Base-by-base conservation (phyloP, 2,113 vertebrate species). In the Mesocricetus auratus region DNA sequence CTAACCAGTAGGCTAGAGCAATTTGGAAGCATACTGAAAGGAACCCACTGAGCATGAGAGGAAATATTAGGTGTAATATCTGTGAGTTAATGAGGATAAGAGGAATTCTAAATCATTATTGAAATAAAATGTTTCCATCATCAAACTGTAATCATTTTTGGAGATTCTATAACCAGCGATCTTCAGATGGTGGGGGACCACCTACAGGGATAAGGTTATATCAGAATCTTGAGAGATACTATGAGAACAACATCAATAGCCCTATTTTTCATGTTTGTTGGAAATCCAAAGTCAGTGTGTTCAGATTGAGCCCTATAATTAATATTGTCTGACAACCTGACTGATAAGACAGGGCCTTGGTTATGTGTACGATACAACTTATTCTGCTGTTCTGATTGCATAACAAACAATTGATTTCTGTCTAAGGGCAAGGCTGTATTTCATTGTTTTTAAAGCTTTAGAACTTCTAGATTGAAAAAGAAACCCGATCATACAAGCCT, bases 51-150 rank as follows among this genome's bases (percentile, higher is more conserved):
- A 86, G 1, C 36, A 90, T 13, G 29, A 64, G n/a, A 78, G 26
- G 64, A 92, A 95, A 77, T 21, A 58, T 66, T 39, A 82, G 90
- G 47, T 53, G 1, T 6, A 96, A 64, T 58, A 88, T 93, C 79
- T 96, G 56, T 92, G 50, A 96, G 22, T 87, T 71, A 69, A 71
- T 64, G 11, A 94, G 68, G 26, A 64, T n/a, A 77, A n/a, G 69
- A 94, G 10, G 90, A 91, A 93, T 85, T 83, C 60, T 36, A 81
- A 71, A n/a, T 83, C 60, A 39, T 62, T 95, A 69, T 79, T 89
- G 39, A 15, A 98, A 98, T 97, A 97, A 98, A 97, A 12, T 13
- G 31, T 60, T 89, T 86, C 50, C 50, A 74, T 88, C 86, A 78
- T 91, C 60, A 91, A 94, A 58, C 11, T 95, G 93, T 62, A 47